Evolutionary conservation across 2,797 vertebrate species (phyloP).

Genomic region (Masticophis lateralis): DNA sequence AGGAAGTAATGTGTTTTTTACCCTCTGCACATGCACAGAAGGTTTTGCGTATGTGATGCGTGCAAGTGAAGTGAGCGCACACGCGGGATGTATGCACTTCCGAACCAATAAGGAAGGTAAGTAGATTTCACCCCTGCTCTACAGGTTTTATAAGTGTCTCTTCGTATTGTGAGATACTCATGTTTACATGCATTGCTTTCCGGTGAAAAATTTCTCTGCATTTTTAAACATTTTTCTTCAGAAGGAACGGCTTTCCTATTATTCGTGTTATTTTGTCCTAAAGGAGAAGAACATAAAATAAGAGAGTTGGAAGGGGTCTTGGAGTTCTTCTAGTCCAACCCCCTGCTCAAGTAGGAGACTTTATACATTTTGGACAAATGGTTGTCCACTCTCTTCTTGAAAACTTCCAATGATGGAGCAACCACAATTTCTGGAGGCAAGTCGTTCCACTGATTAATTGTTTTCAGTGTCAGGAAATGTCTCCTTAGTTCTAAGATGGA

Average conservation of each 20-base stretch:
- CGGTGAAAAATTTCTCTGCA: background rate
- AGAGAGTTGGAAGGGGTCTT: background rate
- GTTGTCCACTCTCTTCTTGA: too few relatives aligned
- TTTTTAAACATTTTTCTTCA: background rate
- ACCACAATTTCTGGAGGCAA: too few relatives aligned
- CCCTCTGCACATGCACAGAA: too few relatives aligned
- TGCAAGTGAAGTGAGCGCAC: too few relatives aligned
- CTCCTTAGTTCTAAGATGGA: background rate
- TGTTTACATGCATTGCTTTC: background rate
- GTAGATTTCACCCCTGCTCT: too few relatives aligned
- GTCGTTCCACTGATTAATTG: too few relatives aligned
- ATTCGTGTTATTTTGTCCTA: background rate
- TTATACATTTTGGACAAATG: background rate
- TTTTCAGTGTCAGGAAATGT: too few relatives aligned
- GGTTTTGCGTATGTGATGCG: too few relatives aligned
- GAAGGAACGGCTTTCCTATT: background rate
- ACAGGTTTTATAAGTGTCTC: background rate
- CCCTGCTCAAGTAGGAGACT: background rate
- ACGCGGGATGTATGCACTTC: too few relatives aligned
- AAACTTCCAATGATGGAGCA: too few relatives aligned
- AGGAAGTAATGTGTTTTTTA: too few relatives aligned
- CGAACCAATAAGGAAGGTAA: too few relatives aligned
- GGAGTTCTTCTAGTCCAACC: background rate
- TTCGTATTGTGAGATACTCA: background rate
- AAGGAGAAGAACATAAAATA: background rate